phyloP scores from a whole-genome alignment of 2,113 vertebrate genomes.

The Cichladusa arquata region DNA sequence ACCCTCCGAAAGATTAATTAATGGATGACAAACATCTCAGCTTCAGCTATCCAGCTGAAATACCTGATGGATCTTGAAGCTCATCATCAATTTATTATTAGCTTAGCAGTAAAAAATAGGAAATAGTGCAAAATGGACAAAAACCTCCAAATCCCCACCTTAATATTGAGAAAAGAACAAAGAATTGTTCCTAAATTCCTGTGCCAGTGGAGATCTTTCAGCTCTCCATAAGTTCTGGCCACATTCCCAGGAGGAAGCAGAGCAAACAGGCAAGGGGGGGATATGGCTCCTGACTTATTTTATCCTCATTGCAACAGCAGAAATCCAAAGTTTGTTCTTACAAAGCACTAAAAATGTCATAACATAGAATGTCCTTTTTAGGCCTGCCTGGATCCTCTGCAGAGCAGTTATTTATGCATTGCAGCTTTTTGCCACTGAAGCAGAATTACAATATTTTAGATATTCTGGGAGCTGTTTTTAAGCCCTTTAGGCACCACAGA shows the following conservation, averaged over 20 bases:
- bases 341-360: neutral
- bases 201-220: rapidly evolving
- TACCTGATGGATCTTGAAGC: neutral
- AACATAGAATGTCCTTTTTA: neutral
- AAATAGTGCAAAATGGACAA: neutral
- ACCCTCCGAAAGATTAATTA: constrained; percentile 18
- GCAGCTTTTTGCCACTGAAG: neutral
- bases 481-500: neutral
- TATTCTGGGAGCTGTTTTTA: neutral
- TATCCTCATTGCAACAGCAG: neutral
- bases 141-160: neutral
- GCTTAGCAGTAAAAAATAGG: neutral
- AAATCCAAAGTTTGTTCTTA: neutral
- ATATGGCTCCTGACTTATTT: neutral
- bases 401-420: neutral
- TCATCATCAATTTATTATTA: neutral
- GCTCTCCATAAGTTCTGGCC: neutral
- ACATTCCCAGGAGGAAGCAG: neutral
- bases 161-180: neutral
- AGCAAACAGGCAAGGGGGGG: neutral
- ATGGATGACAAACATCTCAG: neutral
- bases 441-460: neutral
- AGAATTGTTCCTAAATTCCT: neutral
- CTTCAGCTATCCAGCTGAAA: neutral
- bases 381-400: neutral